Evolutionary conservation across 2,888 invertebrate genomes (phyloP).

Genomic region (Ypsolopha scabrella): DNA sequence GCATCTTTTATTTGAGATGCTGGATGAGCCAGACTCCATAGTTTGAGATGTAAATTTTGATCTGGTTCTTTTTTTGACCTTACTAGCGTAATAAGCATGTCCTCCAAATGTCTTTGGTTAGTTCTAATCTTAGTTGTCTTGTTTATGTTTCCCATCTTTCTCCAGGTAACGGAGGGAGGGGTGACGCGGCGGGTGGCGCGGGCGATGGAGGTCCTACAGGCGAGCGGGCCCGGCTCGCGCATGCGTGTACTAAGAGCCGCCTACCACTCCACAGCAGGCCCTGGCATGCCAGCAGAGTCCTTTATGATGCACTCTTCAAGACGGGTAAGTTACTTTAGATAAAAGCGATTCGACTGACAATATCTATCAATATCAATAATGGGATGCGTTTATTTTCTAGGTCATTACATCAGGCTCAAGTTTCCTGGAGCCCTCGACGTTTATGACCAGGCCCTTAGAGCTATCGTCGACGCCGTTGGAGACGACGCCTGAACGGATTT

Average conservation of each 20-base stretch:
- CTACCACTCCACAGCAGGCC: constrained; percentile 53
- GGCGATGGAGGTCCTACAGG: constrained; percentile 77
- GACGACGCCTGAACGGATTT: constrained; percentile 33
- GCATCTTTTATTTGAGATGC: too few species aligned
- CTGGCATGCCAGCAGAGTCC: constrained; percentile 49
- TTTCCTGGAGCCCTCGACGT: constrained; percentile 39
- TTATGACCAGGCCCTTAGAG: constrained; percentile 34
- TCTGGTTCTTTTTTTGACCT: too few species aligned
- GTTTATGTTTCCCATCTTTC: neutral
- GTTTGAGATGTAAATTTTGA: too few species aligned
- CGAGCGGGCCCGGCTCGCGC: constrained; percentile 75
- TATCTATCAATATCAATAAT: neutral
- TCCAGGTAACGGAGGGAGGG: constrained; percentile 54
- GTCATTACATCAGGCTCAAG: constrained; percentile 58
- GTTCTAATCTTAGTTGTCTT: neutral
- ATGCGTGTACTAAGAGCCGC: constrained; percentile 79
- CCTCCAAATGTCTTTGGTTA: neutral
- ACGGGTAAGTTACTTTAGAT: constrained; percentile 26
- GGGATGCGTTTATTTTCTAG: constrained; percentile 26
- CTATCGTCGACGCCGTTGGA: constrained; percentile 57
- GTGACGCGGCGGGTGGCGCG: constrained; percentile 64
- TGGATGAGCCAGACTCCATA: too few species aligned
- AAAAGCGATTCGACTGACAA: too few species aligned
- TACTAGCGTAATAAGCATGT: too few species aligned
- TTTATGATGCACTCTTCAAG: constrained; percentile 58